Evolutionary conservation across 2,113 vertebrate species (phyloP), one percentile per base, ranked within the genome.

Genomic region (Ophthalmolycus amberensis): DNA sequence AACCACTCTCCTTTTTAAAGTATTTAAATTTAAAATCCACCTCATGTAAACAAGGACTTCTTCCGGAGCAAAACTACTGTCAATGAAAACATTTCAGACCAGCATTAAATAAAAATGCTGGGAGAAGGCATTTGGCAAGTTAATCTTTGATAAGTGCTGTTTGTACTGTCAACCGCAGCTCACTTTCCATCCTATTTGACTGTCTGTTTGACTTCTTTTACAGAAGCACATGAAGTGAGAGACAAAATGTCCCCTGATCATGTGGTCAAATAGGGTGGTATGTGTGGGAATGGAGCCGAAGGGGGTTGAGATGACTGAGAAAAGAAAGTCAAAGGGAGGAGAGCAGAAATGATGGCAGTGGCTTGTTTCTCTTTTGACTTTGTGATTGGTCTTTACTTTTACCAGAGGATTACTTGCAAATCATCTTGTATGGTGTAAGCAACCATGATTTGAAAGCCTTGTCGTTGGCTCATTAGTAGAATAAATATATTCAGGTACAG

Each of bases 121-220:
- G 20, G 42, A 63, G 62, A 64, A 85, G 22, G 46, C 59, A 42
- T 79, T 72, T 66, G 42, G 56, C 29, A 68, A 76, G 84, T 86
- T 84, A 85, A 88, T 89, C 74, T 85, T 82, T 92, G 6, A 90
- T 90, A 79, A 15, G 34, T 77, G 50, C 68, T 66, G 66, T 64
- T 88, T 79, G 70, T 76, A 69, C 34, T 75, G 58, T 58, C 32
- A 82, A 66, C 81, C 15, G 1, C 44, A 62, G 63, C 20, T 76
- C 20, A n/a, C 73, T 80, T 77, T 82, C 62, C 10, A 0, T 72
- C 67, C 62, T 79, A 76, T 88, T 71, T 76, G n/a, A 66, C 63
- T 85, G 48, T 80, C 75, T 79, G 74, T 82, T 80, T 82, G 84
- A 40, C 38, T 86, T 89, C 87, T 89, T 80, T 69, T 56, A 65